phyloP scores from a whole-genome alignment of 1,140 invertebrate genomes.

The Drosophila lowei region DNA sequence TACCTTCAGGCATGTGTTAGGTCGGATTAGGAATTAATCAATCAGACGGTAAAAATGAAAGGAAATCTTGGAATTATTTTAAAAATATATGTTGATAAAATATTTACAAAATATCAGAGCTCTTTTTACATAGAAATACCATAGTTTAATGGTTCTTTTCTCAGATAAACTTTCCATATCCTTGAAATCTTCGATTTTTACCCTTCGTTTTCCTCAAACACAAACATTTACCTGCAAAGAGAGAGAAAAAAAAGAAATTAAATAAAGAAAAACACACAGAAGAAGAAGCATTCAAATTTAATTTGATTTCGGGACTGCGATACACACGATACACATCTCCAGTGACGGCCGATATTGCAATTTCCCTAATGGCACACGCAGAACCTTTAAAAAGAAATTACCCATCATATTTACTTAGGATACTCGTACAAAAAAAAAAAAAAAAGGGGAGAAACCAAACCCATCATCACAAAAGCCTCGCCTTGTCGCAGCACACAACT shows the following conservation, averaged over 20 bases:
- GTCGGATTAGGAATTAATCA: too few species aligned
- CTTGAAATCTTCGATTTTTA: too few species aligned
- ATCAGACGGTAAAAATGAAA: neutral
- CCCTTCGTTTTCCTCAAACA: neutral
- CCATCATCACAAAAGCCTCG: constrained; percentile 28
- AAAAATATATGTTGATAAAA: neutral
- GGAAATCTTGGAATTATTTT: constrained; percentile 15
- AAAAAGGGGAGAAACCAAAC: constrained; percentile 8
- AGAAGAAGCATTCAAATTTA: constrained; percentile 43
- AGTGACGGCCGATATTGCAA: constrained; percentile 54
- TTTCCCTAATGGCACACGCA: constrained; percentile 75
- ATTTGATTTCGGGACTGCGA: constrained; percentile 54
- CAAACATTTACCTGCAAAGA: constrained; percentile 57
- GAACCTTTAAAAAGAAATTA: constrained; percentile 77
- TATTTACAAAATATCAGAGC: too few species aligned
- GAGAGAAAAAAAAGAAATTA: constrained; percentile 11
- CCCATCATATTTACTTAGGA: constrained; percentile 78
- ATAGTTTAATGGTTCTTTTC: too few species aligned
- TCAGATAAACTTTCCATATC: too few species aligned
- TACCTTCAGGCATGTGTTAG: too few species aligned
- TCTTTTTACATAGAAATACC: too few species aligned
- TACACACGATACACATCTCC: constrained; percentile 19
- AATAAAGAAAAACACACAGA: constrained; percentile 19
- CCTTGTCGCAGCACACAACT: constrained; percentile 51
- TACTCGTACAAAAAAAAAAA: constrained; percentile 31